phyloP scores from a whole-genome alignment of 2,113 vertebrate species.

The Cyprinodon brontotheroides region DNA sequence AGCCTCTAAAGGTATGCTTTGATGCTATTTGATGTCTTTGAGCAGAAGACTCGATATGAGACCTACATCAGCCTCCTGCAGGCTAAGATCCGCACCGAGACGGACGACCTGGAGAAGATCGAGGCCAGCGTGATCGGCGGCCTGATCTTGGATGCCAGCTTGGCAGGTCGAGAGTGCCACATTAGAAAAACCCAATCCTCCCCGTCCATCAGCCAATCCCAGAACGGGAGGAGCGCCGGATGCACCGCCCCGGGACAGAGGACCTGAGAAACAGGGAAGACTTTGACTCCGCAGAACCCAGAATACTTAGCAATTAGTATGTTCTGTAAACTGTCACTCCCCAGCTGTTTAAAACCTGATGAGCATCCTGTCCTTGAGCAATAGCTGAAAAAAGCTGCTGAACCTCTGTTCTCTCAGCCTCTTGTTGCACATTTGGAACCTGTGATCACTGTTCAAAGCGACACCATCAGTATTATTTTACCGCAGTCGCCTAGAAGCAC shows the following conservation, averaged over 20 bases:
- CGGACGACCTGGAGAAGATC: slow-evolving; percentile 93
- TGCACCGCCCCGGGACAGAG: slow-evolving; percentile 77
- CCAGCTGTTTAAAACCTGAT: slow-evolving; percentile 37
- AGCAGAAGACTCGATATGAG: slow-evolving; percentile 94
- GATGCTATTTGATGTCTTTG: slow-evolving; percentile 16
- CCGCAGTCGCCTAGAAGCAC: slow-evolving; percentile 34
- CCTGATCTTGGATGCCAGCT: slow-evolving; percentile 49
- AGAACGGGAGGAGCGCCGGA: slow-evolving; percentile 77
- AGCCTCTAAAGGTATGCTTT: no score
- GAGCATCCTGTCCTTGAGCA: slow-evolving; percentile 60
- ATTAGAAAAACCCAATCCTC: slow-evolving; percentile 94
- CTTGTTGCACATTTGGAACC: slow-evolving; percentile 66
- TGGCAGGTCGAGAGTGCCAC: slow-evolving; percentile 82
- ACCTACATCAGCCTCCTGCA: slow-evolving; percentile 91
- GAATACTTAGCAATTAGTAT: slow-evolving; percentile 27
- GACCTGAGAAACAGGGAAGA: slow-evolving; percentile 76
- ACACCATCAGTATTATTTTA: slow-evolving; percentile 68
- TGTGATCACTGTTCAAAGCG: slow-evolving; percentile 57
- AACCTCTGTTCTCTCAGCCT: slow-evolving; percentile 43
- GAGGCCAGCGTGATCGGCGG: slow-evolving; percentile 86
- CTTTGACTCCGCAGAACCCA: slow-evolving; percentile 20
- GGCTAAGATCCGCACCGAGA: slow-evolving; percentile 88
- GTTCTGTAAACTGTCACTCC: slow-evolving; percentile 20
- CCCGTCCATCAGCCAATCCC: slow-evolving; percentile 90
- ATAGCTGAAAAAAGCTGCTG: slow-evolving; percentile 52